phyloP scores from a whole-genome alignment of 2,797 vertebrate species.

The Chloroceryle amazona region DNA sequence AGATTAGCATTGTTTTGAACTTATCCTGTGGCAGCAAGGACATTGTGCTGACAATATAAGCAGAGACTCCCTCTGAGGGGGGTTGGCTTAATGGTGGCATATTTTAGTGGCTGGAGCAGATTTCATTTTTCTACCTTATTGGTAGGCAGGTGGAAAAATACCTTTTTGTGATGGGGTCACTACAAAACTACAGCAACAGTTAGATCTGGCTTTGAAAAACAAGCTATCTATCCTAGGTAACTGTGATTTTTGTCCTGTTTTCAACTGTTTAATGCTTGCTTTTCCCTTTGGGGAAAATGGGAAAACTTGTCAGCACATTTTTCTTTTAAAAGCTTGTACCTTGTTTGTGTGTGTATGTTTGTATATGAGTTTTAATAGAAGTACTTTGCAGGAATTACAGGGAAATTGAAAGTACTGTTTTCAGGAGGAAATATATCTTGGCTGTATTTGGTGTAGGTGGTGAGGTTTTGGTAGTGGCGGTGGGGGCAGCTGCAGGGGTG shows the following conservation, averaged over 20 bases:
- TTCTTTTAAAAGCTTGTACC: neutral
- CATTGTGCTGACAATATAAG: neutral
- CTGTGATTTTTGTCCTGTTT: neutral
- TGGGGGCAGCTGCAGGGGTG: neutral
- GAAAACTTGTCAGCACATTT: neutral
- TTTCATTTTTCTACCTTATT: neutral
- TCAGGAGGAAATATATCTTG: neutral
- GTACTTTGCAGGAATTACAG: neutral
- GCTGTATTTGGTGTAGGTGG: neutral
- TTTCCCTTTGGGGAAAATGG: neutral
- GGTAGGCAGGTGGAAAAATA: neutral
- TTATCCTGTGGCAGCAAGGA: neutral
- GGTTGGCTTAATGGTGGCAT: neutral
- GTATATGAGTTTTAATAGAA: neutral
- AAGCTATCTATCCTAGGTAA: neutral
- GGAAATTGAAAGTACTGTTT: neutral
- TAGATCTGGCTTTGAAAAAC: neutral
- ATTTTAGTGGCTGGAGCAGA: neutral
- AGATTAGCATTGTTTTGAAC: neutral
- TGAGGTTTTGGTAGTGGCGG: neutral
- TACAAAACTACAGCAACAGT: neutral
- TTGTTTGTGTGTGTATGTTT: neutral
- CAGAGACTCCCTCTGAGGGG: fast-evolving
- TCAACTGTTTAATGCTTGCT: neutral
- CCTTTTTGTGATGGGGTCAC: neutral